phyloP scores from a whole-genome alignment of 2,888 invertebrate species.

The Prosopocoilus inquinatus region DNA sequence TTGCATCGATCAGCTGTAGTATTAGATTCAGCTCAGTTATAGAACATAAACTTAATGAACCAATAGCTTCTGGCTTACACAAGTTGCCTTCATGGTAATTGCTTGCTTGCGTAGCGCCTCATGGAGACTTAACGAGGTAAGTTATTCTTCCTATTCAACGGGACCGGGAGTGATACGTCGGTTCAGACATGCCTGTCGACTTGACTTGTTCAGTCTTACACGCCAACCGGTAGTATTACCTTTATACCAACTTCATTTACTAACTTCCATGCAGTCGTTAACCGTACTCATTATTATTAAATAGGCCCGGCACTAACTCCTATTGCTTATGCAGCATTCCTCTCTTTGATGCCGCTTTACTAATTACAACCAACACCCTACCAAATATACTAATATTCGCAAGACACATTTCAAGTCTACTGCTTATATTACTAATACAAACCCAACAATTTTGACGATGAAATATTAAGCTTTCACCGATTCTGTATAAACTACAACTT shows the following conservation, averaged over 20 bases:
- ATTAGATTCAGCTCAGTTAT: conserved; percentile 11
- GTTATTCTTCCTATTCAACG: conserved; percentile 29
- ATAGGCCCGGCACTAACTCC: conserved; percentile 3
- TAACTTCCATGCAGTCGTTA: conserved; percentile 18
- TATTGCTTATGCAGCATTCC: conserved; percentile 1
- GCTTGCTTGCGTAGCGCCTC: conserved; percentile 17
- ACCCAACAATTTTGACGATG: too few relatives aligned
- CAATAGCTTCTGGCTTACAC: conserved; percentile 3
- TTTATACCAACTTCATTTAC: conserved; percentile 28
- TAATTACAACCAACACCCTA: background rate
- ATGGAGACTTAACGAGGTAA: conserved; percentile 29
- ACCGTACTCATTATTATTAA: conserved; percentile 5
- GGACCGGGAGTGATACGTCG: conserved; percentile 20
- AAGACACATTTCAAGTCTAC: too few relatives aligned
- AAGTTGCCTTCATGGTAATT: conserved; percentile 8
- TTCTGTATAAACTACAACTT: too few relatives aligned
- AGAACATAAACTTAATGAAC: conserved; percentile 8
- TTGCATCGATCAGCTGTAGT: conserved; percentile 13
- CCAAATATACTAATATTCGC: background rate
- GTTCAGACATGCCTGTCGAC: conserved; percentile 22
- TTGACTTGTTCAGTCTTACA: conserved; percentile 17
- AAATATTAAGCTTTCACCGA: too few relatives aligned
- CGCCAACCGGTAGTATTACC: conserved; percentile 25
- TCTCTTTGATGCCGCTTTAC: background rate
- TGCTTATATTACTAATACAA: too few relatives aligned